Conservation (phyloP, 2,888 invertebrate genomes). For the Hypomecis punctinalis region DNA sequence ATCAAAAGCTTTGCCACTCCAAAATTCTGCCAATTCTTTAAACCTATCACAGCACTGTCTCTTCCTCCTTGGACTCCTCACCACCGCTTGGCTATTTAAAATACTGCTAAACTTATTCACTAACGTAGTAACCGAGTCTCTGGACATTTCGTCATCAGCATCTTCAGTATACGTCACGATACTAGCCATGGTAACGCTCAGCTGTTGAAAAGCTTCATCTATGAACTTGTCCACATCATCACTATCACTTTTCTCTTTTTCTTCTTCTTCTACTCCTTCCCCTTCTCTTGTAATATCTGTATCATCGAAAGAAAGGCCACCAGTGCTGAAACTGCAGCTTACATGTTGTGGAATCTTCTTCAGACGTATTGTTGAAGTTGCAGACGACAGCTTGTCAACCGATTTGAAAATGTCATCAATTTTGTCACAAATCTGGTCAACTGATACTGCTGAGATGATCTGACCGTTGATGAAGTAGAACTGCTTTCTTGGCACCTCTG, state of each 20-base stretch:
- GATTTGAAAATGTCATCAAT: slow-evolving; percentile 77
- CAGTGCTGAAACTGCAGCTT: slow-evolving; percentile 69
- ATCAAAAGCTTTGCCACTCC: slow-evolving; percentile 60
- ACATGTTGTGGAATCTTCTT: slow-evolving; percentile 60
- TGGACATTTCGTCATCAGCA: slow-evolving; percentile 51
- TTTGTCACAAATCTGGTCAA: slow-evolving; percentile 71
- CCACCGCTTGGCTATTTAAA: slow-evolving; percentile 59
- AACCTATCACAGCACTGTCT: slow-evolving; percentile 67
- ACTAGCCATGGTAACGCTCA: slow-evolving; percentile 63
- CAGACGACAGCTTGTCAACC: slow-evolving; percentile 68
- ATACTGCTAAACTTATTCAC: slow-evolving; percentile 71
- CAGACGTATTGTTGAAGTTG: slow-evolving; percentile 61
- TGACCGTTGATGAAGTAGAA: slow-evolving; percentile 68
- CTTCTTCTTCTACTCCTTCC: slow-evolving; percentile 4
- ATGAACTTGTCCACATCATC: slow-evolving; percentile 70
- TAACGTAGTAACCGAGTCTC: slow-evolving; percentile 70
- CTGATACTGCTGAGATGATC: slow-evolving; percentile 68
- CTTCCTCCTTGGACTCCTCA: slow-evolving; percentile 61
- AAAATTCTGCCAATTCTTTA: slow-evolving; percentile 72
- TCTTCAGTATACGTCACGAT: slow-evolving; percentile 52
- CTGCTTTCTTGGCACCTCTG: slow-evolving; percentile 52
- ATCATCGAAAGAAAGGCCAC: slow-evolving; percentile 72
- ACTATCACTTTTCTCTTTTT: slow-evolving; percentile 47
- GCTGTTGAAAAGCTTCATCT: slow-evolving; percentile 71
- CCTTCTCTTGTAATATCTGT: slow-evolving; percentile 46